Evolutionary conservation across 2,797 vertebrate genomes (phyloP).

Genomic region (Crocidura indochinensis): DNA sequence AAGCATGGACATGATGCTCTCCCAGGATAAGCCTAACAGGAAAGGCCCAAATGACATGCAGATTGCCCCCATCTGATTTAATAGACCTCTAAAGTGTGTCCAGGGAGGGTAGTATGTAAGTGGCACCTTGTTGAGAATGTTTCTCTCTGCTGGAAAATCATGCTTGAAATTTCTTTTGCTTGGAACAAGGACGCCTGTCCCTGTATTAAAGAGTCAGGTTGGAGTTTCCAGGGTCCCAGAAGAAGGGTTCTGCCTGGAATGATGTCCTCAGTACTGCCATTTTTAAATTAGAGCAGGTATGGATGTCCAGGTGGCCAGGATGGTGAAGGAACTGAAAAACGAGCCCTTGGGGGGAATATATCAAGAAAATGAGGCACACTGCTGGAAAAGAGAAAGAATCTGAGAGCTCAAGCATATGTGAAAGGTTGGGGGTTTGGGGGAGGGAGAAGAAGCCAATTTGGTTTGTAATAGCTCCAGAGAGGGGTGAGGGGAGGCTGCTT

Average conservation of each 20-base stretch:
- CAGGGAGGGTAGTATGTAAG: background rate
- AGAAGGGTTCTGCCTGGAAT: background rate
- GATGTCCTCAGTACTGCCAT: background rate
- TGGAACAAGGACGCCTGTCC: background rate
- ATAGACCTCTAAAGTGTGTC: background rate
- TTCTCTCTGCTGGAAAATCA: background rate
- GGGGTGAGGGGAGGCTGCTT: slow-evolving; percentile 35
- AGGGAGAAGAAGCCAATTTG: slow-evolving; percentile 23
- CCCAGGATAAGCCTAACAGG: background rate
- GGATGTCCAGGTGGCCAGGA: background rate
- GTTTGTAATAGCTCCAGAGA: slow-evolving; percentile 59
- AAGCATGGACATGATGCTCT: background rate
- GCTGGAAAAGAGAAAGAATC: background rate
- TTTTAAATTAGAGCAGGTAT: background rate
- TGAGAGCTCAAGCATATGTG: background rate
- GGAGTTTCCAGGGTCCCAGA: background rate
- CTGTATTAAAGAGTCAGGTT: slow-evolving; percentile 13
- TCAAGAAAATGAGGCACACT: slow-evolving; percentile 2
- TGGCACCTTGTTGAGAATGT: background rate
- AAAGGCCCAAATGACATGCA: background rate
- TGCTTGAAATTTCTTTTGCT: slow-evolving; percentile 36
- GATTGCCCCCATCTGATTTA: background rate
- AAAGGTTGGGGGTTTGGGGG: background rate
- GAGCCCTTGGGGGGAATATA: background rate
- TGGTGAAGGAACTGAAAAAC: slow-evolving; percentile 29